Evolutionary conservation across 2,797 vertebrate genomes (phyloP).

Genomic region (Hafferia zeledoni): DNA sequence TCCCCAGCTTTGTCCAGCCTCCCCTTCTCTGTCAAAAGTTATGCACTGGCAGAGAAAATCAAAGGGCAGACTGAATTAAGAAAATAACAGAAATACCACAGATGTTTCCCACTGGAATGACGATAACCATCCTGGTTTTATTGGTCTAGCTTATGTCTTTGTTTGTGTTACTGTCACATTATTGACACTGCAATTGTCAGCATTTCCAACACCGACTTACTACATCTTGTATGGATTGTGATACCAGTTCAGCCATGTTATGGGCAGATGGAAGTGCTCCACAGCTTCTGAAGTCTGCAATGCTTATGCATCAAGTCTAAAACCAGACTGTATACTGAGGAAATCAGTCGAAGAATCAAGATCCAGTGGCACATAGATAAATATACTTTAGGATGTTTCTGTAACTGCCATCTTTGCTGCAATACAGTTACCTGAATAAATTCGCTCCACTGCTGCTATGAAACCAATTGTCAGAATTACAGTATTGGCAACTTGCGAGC

Average conservation of each 20-base stretch:
- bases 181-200: not conserved
- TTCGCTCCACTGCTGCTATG: slow-evolving; percentile 57
- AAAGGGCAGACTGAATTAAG: not conserved
- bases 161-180: not conserved
- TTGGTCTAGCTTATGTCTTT: not conserved
- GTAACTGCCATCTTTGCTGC: not conserved
- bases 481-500: slow-evolving; percentile 55
- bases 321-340: not conserved
- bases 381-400: not conserved
- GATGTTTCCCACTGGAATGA: not conserved
- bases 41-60: not conserved
- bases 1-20: not conserved
- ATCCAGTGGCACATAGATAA: not conserved
- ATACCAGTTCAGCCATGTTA: not conserved
- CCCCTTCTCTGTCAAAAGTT: not conserved
- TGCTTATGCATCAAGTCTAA: not conserved
- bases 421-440: slow-evolving; percentile 54
- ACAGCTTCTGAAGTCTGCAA: not conserved
- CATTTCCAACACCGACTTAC: not conserved
- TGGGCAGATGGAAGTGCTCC: not conserved
- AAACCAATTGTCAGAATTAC: slow-evolving; percentile 51
- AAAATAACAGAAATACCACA: not conserved
- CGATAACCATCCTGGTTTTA: not conserved
- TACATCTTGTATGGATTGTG: not conserved
- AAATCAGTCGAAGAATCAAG: not conserved